Conservation (phyloP, 2,113 vertebrate species). For the Eolophus roseicapilla region DNA sequence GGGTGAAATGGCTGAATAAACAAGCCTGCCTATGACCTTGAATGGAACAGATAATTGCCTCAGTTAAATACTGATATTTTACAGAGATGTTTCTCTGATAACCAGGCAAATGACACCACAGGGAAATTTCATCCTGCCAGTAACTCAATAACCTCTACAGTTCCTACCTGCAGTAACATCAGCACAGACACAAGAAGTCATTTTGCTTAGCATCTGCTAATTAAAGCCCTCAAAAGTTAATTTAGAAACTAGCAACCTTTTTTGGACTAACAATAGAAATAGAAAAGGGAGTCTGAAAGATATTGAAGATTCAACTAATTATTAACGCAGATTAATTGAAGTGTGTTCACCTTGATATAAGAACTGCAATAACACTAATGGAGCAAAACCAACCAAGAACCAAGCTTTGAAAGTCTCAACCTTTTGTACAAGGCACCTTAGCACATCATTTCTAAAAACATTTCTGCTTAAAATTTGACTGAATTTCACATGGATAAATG, state of each 20-base stretch:
- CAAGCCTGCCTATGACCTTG: not conserved
- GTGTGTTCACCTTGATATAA: not conserved
- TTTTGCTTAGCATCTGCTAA: not conserved
- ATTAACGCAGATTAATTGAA: not conserved
- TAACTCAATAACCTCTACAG: not conserved
- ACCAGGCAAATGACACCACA: not conserved
- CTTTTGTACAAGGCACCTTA: not conserved
- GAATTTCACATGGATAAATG: not conserved
- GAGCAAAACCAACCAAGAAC: not conserved
- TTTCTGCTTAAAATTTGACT: not conserved
- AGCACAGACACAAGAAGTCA: not conserved
- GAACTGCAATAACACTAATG: not conserved
- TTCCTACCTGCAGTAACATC: not conserved
- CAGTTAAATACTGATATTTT: not conserved
- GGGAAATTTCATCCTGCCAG: not conserved
- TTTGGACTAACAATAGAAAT: not conserved
- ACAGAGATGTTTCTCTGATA: not conserved
- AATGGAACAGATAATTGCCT: not conserved
- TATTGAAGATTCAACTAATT: not conserved
- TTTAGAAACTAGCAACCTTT: not conserved
- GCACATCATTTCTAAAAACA: not conserved
- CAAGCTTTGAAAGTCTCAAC: not conserved
- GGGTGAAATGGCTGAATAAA: not conserved
- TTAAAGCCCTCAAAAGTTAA: not conserved
- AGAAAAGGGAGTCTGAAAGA: not conserved